A percentile compares a stretch with the other conserved stretches of the same genome.
phyloP scores from a whole-genome alignment of 2,113 vertebrate species.

The Sander vitreus region DNA sequence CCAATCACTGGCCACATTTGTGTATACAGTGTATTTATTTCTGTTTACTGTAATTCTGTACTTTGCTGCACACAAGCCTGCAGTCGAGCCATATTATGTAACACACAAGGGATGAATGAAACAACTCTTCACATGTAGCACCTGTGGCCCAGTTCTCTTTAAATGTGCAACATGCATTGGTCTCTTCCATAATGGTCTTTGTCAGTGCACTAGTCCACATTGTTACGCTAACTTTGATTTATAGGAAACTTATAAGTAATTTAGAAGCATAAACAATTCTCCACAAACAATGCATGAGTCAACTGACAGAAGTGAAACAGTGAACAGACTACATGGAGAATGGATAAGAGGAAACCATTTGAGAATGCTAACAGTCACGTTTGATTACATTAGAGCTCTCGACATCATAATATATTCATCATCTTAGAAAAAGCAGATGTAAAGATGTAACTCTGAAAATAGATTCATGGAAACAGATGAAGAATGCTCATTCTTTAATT shows the following conservation, averaged over 20 bases:
- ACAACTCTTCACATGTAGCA: not conserved
- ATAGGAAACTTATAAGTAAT: conserved; percentile 22
- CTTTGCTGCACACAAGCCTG: not conserved
- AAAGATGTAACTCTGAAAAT: conserved; percentile 18
- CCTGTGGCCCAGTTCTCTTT: not conserved
- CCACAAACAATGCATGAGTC: conserved; percentile 32
- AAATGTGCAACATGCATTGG: not conserved
- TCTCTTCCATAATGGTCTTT: not conserved
- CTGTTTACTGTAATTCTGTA: not conserved
- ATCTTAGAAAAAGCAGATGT: conserved; percentile 2
- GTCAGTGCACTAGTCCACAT: not conserved
- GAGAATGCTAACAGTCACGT: conserved; percentile 33
- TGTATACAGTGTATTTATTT: not conserved
- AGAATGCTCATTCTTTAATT: not conserved
- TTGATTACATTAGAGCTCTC: conserved; percentile 17
- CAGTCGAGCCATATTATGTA: not conserved
- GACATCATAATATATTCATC: conserved; percentile 38
- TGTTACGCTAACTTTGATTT: conserved; percentile 1
- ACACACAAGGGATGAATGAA: conserved; percentile 18
- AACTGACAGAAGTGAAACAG: not conserved
- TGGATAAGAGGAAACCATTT: conserved; percentile 6
- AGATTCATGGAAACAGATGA: conserved; percentile 12
- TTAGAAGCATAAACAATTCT: conserved; percentile 24
- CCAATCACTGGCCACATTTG: not conserved
- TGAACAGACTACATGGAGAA: not conserved